A percentile compares a stretch with the other conserved stretches of the same genome.
phyloP scores from a whole-genome alignment of 2,888 invertebrate genomes.

The Eilema griseolum region DNA sequence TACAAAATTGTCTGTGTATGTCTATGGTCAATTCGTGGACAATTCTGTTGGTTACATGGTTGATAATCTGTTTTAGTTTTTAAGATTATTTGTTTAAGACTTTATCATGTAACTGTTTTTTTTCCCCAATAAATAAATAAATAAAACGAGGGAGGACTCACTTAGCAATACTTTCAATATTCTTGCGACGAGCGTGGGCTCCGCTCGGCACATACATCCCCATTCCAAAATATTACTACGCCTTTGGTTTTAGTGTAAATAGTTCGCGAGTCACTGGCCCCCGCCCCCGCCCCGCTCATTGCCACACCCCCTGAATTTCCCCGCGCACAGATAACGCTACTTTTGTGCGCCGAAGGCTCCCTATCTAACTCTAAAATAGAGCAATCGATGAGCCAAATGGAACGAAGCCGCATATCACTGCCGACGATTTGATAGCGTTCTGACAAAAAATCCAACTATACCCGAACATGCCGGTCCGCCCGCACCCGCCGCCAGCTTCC shows the following conservation, averaged over 20 bases:
- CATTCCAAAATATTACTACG: slow-evolving; percentile 11
- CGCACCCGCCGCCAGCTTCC: neutral
- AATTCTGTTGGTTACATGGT: no score
- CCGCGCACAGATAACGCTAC: slow-evolving; percentile 26
- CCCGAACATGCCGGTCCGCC: neutral
- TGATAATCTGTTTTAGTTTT: no score
- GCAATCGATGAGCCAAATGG: slow-evolving; percentile 48
- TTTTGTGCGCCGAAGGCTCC: slow-evolving; percentile 31
- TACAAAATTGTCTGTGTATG: no score
- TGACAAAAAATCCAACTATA: slow-evolving; percentile 32
- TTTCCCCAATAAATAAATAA: no score
- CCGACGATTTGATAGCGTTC: slow-evolving; percentile 35
- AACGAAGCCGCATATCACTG: slow-evolving; percentile 49
- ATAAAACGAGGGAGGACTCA: neutral
- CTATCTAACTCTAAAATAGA: slow-evolving; percentile 42
- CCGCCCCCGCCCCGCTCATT: neutral
- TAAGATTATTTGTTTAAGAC: no score
- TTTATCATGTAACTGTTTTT: no score
- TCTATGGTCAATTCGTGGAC: no score
- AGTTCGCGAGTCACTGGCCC: slow-evolving; percentile 10
- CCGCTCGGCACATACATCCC: slow-evolving; percentile 8
- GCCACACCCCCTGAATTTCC: slow-evolving; percentile 1
- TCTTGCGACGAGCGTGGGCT: neutral
- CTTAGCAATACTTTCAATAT: slow-evolving; percentile 4
- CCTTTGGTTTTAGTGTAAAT: slow-evolving; percentile 20